Evolutionary conservation across 2,113 vertebrate species (phyloP).

Genomic region (Neolamprologus hecqui): DNA sequence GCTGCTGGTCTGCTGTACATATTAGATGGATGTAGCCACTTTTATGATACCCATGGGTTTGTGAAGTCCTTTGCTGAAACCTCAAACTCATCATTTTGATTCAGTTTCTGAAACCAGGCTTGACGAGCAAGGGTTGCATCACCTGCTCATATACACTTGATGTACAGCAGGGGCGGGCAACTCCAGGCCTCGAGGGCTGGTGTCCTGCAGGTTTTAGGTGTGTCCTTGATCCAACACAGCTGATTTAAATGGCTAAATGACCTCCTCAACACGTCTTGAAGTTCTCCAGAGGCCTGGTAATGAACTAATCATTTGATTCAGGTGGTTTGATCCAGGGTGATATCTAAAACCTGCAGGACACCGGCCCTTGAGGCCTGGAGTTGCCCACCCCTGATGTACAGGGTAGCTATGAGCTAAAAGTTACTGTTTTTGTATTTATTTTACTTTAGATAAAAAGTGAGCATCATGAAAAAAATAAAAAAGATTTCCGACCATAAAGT

Average conservation of each 20-base stretch:
- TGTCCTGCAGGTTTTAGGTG: background rate
- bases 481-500: background rate
- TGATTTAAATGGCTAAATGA: background rate
- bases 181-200: rapidly evolving
- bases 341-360: background rate
- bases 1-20: background rate
- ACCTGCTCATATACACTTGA: background rate
- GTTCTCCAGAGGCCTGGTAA: background rate
- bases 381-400: rapidly evolving
- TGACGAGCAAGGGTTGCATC: background rate
- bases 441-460: background rate
- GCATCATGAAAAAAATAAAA: background rate
- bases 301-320: background rate
- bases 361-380: rapidly evolving
- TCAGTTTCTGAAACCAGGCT: background rate
- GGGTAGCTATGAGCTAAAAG: background rate
- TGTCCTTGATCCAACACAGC: background rate
- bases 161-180: background rate
- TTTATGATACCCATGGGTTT: background rate
- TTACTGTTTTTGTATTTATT: background rate
- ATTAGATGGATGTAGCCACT: background rate
- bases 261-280: rapidly evolving
- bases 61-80: background rate
- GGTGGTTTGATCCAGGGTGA: background rate
- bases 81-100: background rate